Conservation (phyloP, 2,797 vertebrate species). For the Hafferia zeledoni region DNA sequence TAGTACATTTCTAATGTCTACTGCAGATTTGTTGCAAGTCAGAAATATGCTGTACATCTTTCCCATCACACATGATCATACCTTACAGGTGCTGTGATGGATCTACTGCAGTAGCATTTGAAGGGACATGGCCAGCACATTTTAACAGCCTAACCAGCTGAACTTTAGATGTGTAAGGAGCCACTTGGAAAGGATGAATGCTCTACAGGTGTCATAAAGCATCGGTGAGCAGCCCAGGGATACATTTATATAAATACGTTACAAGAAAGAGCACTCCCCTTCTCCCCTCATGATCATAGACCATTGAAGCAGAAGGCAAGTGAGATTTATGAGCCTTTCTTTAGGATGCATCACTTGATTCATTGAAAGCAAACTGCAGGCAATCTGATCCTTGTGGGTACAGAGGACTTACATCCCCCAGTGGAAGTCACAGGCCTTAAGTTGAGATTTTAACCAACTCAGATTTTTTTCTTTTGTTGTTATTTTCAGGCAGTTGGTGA, state of each 20-base stretch:
- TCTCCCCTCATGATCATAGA: not conserved
- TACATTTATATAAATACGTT: not conserved
- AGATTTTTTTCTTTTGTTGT: not conserved
- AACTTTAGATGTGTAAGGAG: not conserved
- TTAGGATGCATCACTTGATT: not conserved
- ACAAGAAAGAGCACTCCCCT: not conserved
- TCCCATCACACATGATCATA: not conserved
- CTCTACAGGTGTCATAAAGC: not conserved
- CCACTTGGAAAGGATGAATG: not conserved
- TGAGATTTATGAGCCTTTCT: not conserved
- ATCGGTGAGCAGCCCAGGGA: not conserved
- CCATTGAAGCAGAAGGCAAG: not conserved
- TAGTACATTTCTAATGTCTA: not conserved
- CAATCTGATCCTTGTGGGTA: not conserved
- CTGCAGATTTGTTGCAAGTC: not conserved
- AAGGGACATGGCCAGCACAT: not conserved
- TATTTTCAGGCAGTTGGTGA: not conserved
- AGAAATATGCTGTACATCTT: not conserved
- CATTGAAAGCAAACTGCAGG: not conserved
- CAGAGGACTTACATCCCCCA: not conserved
- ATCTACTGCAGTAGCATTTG: not conserved
- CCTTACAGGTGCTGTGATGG: not conserved
- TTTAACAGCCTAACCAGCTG: not conserved
- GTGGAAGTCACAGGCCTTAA: not conserved
- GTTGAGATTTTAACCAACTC: not conserved